Percentiles rank a stretch among this genome's conserved stretches.
Conservation (phyloP, 2,888 invertebrate genomes). For the Linnaemya tessellans region DNA sequence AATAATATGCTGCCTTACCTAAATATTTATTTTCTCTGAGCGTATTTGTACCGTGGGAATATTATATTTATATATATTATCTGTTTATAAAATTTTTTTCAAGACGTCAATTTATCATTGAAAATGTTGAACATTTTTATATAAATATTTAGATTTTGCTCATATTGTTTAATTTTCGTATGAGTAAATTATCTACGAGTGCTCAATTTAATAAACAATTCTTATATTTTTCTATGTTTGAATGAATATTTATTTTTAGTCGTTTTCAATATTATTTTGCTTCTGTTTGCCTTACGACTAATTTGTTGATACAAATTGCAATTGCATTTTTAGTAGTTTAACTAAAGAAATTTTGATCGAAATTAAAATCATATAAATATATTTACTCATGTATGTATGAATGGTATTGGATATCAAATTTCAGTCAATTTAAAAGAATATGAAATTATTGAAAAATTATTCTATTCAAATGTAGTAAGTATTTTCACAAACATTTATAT, state of each 20-base stretch:
- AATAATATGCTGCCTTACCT: slow-evolving; percentile 2
- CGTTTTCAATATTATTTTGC: slow-evolving; percentile 7
- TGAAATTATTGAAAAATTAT: not conserved
- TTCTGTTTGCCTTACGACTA: not conserved
- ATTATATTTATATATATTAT: slow-evolving; percentile 11
- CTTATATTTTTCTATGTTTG: slow-evolving; percentile 16
- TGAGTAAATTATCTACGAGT: not conserved
- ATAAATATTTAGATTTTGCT: slow-evolving; percentile 50
- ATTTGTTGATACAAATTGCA: slow-evolving; percentile 32
- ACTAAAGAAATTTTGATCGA: not conserved
- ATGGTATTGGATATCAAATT: slow-evolving; percentile 32
- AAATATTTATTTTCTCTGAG: slow-evolving; percentile 16
- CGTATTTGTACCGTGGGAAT: slow-evolving; percentile 43
- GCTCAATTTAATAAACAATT: slow-evolving; percentile 27
- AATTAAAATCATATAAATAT: not conserved
- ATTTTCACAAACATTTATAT: no score
- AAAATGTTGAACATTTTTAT: slow-evolving; percentile 46
- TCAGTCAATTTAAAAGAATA: not conserved
- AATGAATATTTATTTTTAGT: slow-evolving; percentile 34
- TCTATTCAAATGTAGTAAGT: no score
- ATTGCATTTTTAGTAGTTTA: not conserved
- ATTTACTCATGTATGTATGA: not conserved
- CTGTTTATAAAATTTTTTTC: slow-evolving; percentile 3
- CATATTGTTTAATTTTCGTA: slow-evolving; percentile 4
- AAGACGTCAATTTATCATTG: slow-evolving; percentile 64